Evolutionary conservation across 2,797 vertebrate species (phyloP).

Genomic region (Chanos chanos): DNA sequence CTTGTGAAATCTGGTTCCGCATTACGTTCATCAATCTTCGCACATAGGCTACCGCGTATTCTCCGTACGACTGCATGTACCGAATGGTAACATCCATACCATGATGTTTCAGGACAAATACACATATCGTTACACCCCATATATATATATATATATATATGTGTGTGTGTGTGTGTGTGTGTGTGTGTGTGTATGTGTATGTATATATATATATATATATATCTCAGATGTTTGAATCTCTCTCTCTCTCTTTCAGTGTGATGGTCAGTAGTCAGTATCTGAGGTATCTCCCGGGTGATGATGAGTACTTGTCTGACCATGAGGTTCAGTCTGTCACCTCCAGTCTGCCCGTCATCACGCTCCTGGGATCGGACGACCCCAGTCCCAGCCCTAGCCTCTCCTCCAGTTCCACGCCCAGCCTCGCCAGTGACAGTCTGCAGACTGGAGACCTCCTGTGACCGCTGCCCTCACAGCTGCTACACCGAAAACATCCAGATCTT

Average conservation of each 20-base stretch:
- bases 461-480: neutral
- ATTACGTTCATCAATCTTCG: no score
- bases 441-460: constrained; percentile 44
- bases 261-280: constrained; percentile 53
- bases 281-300: constrained; percentile 19
- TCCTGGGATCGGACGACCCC: constrained; percentile 45
- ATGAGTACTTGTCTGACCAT: constrained; percentile 44
- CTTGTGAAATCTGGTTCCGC: no score
- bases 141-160: no score
- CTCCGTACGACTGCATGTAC: no score
- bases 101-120: no score
- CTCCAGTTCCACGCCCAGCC: constrained; percentile 22
- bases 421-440: constrained; percentile 37
- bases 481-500: constrained; percentile 24
- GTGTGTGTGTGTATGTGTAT: no score
- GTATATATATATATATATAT: no score
- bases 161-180: no score
- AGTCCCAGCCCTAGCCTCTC: constrained; percentile 53
- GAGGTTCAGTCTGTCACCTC: constrained; percentile 49
- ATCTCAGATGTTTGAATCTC: neutral
- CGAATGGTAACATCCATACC: no score
- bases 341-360: constrained; percentile 50
- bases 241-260: constrained; percentile 47
- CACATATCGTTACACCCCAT: no score
- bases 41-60: no score